These are phyloP conservation scores for Clarias macrocephalus DNA, from an alignment of 2,113 vertebrate genomes.

Conservation along the genomic window DNA sequence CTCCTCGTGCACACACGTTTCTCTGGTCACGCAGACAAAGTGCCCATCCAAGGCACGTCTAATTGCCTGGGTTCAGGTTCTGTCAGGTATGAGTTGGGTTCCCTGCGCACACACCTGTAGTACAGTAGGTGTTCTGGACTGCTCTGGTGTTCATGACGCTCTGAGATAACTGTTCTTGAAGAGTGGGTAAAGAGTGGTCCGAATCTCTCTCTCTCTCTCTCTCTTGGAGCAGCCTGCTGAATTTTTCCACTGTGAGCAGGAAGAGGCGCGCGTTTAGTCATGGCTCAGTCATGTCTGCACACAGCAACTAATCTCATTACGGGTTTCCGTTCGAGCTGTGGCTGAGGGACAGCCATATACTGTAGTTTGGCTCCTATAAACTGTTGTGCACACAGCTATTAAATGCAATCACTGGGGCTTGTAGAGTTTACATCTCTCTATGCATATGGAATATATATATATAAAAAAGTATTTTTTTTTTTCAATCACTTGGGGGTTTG, in stretches of 20 bases:
- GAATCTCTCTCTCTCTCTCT: constrained; percentile 31
- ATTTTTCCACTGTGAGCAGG: constrained; percentile 88
- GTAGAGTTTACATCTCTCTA: constrained; percentile 1
- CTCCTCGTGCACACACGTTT: not conserved
- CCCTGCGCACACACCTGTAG: not conserved
- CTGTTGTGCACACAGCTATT: constrained; percentile 37
- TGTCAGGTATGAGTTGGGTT: not conserved
- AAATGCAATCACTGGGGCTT: constrained; percentile 21
- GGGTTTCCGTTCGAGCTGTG: constrained; percentile 86
- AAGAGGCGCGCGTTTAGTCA: constrained; percentile 90
- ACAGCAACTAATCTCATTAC: constrained; percentile 92
- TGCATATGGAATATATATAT: not conserved
- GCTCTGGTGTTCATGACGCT: not conserved
- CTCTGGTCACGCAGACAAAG: not conserved
- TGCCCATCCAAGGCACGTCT: not conserved
- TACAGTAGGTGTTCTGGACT: not conserved
- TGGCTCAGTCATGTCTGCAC: constrained; percentile 91
- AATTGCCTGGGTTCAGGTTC: constrained; percentile 3
- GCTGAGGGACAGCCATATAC: constrained; percentile 80
- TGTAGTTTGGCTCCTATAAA: constrained; percentile 38
- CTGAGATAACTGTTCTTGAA: constrained; percentile 24
- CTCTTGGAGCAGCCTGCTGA: constrained; percentile 64
- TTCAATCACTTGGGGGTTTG: not conserved
- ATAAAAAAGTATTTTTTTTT: no score
- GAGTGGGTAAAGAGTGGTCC: constrained; percentile 21